phyloP scores from a whole-genome alignment of 1,140 invertebrate species.

The Aporrectodea caliginosa region DNA sequence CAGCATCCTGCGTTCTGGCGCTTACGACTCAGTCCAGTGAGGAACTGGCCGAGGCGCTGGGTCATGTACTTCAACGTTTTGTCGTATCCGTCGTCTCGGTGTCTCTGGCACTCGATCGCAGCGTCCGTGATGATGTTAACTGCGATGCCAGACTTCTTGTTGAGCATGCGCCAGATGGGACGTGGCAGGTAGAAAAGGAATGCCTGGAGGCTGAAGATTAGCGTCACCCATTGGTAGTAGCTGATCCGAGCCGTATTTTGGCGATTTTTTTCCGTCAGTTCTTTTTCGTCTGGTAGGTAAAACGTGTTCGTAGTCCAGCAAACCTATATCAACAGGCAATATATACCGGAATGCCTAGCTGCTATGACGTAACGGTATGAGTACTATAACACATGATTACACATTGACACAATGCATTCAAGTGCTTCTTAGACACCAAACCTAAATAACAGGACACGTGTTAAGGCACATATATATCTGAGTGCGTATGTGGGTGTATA shows the following conservation, averaged over 20 bases:
- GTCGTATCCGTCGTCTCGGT: slow-evolving; percentile 42
- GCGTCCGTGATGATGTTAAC: slow-evolving; percentile 32
- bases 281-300: slow-evolving; percentile 55
- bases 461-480: too few species aligned
- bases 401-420: too few species aligned
- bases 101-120: slow-evolving; percentile 29
- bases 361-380: too few species aligned
- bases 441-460: too few species aligned
- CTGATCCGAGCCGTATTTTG: slow-evolving; percentile 55
- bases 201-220: slow-evolving; percentile 77
- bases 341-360: too few species aligned
- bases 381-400: too few species aligned
- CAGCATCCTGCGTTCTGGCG: slow-evolving; percentile 46
- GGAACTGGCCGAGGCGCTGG: slow-evolving; percentile 50
- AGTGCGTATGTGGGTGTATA: too few species aligned
- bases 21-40: slow-evolving; percentile 40
- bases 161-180: slow-evolving; percentile 48
- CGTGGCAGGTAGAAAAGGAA: slow-evolving; percentile 93
- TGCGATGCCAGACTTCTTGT: slow-evolving; percentile 53
- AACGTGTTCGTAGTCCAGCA: slow-evolving; percentile 59
- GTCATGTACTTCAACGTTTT: slow-evolving; percentile 53
- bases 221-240: slow-evolving; percentile 95
- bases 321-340: slow-evolving; percentile 32
- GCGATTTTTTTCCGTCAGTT: slow-evolving; percentile 45
- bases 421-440: too few species aligned